Conservation (phyloP, 2,888 invertebrate species). For the Lottia scabra region DNA sequence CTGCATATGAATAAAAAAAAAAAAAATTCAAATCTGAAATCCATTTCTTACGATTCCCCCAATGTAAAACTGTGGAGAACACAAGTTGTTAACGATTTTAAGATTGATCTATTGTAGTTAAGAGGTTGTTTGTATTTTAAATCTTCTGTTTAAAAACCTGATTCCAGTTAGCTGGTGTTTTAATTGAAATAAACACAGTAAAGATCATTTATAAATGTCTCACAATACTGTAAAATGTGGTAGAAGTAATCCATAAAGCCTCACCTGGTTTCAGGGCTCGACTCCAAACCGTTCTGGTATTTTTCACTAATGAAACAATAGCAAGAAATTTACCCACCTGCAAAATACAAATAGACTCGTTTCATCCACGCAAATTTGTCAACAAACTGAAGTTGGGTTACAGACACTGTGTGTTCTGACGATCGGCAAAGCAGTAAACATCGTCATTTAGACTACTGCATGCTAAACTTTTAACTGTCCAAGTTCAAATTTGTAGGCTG, state of each 20-base stretch:
- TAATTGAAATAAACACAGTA: too few relatives aligned
- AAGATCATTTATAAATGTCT: not conserved
- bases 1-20: too few relatives aligned
- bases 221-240: not conserved
- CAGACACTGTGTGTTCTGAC: not conserved
- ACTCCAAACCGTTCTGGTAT: not conserved
- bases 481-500: not conserved
- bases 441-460: not conserved
- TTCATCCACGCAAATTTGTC: not conserved
- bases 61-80: too few relatives aligned
- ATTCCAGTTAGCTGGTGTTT: too few relatives aligned
- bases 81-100: too few relatives aligned
- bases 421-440: not conserved
- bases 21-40: too few relatives aligned
- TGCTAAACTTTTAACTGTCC: conserved; percentile 2
- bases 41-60: too few relatives aligned
- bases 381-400: not conserved
- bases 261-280: not conserved
- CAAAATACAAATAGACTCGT: not conserved
- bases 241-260: not conserved
- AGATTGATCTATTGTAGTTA: too few relatives aligned
- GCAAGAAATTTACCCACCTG: conserved; percentile 6
- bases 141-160: too few relatives aligned
- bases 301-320: conserved; percentile 3
- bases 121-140: too few relatives aligned